Base-by-base conservation (phyloP, 2,113 vertebrate species). In the Paradisaea rubra region DNA sequence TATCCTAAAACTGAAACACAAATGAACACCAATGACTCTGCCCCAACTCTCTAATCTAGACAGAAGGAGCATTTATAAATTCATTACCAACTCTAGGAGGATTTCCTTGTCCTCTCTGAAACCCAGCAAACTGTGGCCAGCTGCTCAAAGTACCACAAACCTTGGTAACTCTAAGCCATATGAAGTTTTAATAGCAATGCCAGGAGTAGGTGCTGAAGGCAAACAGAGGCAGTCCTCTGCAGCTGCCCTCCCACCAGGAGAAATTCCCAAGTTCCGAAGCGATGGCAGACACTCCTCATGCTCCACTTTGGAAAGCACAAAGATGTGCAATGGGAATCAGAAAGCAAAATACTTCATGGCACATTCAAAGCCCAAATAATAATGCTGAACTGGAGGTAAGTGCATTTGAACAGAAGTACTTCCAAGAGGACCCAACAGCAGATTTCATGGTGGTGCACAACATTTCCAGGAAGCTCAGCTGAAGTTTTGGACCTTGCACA, bases 261-360 rank as follows among this genome's bases (percentile, higher is more conserved):
- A 52, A 89, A 81, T 47, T 23, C 60, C 31, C 6, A 0, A 9
- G 6, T 39, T 78, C 64, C 0, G 0, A 59, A 78, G 77, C 0
- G 0, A 78, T 17, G 16, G 56, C 65, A 79, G 31, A 44, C 31
- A 42, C 27, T 56, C 66, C 10, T 3, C 27, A 11, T 1, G 7
- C 76, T 68, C 44, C 30, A 7, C 6, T 14, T 13, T 23, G n/a
- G 39, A 88, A 64, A 83, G 42, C n/a, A 72, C 37, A 66, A 44
- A 72, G 66, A 59, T 3, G 5, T 23, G 50, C 60, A 0, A 6
- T 1, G 3, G 72, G 39, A 73, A 73, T 19, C 64, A 61, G 50
- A 90, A 79, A 79, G 39, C 30, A 63, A 91, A 81, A 85, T 18
- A 45, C 10, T 33, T 65, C 6, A 27, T 0, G 3, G 65, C 35